Conservation (phyloP, 2,888 invertebrate genomes). For the Drosophila mettleri region DNA sequence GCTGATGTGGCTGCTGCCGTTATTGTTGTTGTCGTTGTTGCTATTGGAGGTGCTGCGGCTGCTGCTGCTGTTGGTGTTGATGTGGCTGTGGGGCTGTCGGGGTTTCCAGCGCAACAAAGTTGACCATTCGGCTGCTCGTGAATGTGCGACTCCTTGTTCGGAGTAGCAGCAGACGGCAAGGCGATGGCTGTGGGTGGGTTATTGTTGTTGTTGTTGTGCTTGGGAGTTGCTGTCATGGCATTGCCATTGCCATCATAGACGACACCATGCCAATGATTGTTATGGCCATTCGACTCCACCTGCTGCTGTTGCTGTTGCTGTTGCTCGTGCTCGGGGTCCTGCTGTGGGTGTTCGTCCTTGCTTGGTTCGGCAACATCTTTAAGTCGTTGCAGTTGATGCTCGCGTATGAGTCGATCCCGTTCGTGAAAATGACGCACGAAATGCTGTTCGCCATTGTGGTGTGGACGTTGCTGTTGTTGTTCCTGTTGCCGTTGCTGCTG, state of each 20-base stretch:
- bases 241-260: constrained; percentile 69
- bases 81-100: constrained; percentile 34
- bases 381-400: constrained; percentile 84
- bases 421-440: constrained; percentile 85
- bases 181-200: constrained; percentile 10
- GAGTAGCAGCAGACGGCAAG: constrained; percentile 1
- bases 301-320: constrained; percentile 25
- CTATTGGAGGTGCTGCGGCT: constrained; percentile 20
- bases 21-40: constrained; percentile 13
- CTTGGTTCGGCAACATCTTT: constrained; percentile 45
- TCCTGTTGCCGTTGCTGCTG: constrained; percentile 36
- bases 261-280: constrained; percentile 76
- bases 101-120: constrained; percentile 52
- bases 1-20: constrained; percentile 7
- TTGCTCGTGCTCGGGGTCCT: constrained; percentile 12
- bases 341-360: constrained; percentile 16
- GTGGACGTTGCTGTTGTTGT: constrained; percentile 31
- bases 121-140: constrained; percentile 69
- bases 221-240: constrained; percentile 50
- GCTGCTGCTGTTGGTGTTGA: constrained; percentile 18
- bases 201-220: constrained; percentile 16
- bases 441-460: constrained; percentile 75
- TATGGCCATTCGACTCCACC: constrained; percentile 59
- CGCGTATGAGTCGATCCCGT: constrained; percentile 85
- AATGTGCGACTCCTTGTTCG: constrained; percentile 64